Evolutionary conservation across 2,113 vertebrate species (phyloP).

Genomic region (Manacus vitellinus): DNA sequence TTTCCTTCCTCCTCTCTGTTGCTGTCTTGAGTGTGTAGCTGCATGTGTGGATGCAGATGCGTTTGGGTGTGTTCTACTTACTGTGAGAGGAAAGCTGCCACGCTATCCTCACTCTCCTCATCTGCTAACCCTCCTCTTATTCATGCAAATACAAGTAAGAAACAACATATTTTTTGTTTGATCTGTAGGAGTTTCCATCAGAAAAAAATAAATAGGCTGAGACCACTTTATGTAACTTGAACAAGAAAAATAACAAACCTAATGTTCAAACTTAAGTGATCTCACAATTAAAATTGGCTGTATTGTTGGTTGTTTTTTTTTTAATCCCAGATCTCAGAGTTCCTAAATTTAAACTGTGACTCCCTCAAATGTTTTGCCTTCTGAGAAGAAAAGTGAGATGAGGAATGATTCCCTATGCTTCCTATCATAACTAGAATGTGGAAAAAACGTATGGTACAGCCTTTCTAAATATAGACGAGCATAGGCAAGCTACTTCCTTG

Average conservation of each 20-base stretch:
- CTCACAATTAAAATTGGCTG: not conserved
- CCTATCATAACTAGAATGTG: not conserved
- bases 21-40: not conserved
- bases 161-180: not conserved
- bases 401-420: not conserved
- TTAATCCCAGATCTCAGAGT: not conserved
- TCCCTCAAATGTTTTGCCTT: not conserved
- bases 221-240: not conserved
- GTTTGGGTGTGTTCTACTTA: fast-evolving
- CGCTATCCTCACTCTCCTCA: not conserved
- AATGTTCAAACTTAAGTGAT: not conserved
- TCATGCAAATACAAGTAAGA: not conserved
- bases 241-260: not conserved
- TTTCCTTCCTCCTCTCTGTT: not conserved
- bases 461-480: not conserved
- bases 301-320: not conserved
- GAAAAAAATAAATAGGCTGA: not conserved
- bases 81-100: not conserved
- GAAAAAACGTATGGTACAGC: not conserved
- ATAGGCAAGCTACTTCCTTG: not conserved
- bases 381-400: not conserved
- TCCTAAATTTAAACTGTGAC: not conserved
- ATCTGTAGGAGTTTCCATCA: not conserved
- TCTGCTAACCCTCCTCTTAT: not conserved
- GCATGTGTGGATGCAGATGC: not conserved